Evolutionary conservation across 1,140 invertebrate genomes (phyloP).

Genomic region (Acromyrmex echinatior): DNA sequence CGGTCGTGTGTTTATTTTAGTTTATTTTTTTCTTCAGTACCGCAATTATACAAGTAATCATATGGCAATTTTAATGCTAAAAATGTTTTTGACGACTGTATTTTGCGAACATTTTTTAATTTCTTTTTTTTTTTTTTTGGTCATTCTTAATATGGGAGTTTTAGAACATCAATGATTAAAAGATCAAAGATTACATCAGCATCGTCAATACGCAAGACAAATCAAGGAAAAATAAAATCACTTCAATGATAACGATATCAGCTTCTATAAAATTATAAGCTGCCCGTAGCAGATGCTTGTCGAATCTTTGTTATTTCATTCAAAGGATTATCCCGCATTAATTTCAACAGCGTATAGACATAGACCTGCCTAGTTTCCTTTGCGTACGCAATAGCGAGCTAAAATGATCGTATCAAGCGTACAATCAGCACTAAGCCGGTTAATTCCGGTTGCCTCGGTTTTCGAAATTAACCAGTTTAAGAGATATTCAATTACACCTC

Average conservation of each 20-base stretch:
- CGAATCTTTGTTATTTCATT: not conserved
- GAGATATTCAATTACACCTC: not conserved
- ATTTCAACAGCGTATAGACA: not conserved
- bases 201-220: not conserved
- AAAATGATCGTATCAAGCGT: slow-evolving; percentile 13
- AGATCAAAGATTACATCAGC: no score
- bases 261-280: not conserved
- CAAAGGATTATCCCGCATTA: not conserved
- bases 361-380: not conserved
- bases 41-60: not conserved
- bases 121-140: not conserved
- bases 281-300: not conserved
- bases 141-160: not conserved
- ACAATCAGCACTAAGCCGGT: not conserved
- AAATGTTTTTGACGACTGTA: not conserved
- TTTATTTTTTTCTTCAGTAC: not conserved
- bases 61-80: not conserved
- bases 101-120: not conserved
- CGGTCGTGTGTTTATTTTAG: not conserved
- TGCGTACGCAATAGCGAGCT: not conserved
- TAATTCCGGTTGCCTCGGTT: not conserved
- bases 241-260: not conserved
- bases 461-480: slow-evolving; percentile 16
- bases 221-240: not conserved
- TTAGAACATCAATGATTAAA: not conserved